Base-by-base conservation (phyloP, 2,113 vertebrate species). In the Raja brachyura region DNA sequence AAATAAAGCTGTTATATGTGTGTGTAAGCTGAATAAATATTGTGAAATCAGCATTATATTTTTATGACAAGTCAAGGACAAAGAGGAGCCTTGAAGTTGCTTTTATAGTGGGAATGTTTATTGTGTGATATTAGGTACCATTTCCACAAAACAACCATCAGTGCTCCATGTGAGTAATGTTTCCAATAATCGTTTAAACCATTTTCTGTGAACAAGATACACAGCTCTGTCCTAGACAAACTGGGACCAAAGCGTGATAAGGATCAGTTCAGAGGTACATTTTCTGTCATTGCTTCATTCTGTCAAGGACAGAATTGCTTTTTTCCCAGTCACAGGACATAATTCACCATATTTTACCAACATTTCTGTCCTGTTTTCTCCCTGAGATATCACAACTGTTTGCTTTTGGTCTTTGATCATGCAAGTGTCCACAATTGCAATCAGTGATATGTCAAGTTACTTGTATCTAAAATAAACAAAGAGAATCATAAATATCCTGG, bases 321-420 rank as follows among this genome's bases (percentile, higher is more conserved):
- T 92, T 92, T 73, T 39, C 70, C 66, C 73, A 33, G 90, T 74
- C 90, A 92, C 73, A 92, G 33, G 66, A 92, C 90, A 74, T 48
- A 66, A 39, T 74, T 92, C 28, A 70, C 66, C 66, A 54, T 73
- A 92, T 92, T 88, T 92, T 90, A 90, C 28, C 28, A 90, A 90
- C 31, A 63, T 68, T 63, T 63, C 86, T 68, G 59, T 90, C 61
- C 25, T 90, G 59, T 88, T 88, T 92, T 73, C 33, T 73, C 22
- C 18, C 88, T 48, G 66, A 92, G 90, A 73, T 92, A 73, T 54
- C 90, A 92, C 90, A 92, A 92, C 90, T 92, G 68, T 92, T 92
- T 92, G 90, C 68, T 92, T 92, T 92, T 74, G 66, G 16, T 39
- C 90, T 92, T 92, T 92, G 90, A 92, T 73, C 33, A 14, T 54